Conservation (phyloP, 2,797 vertebrate genomes). For the Premnoplex brunnescens region DNA sequence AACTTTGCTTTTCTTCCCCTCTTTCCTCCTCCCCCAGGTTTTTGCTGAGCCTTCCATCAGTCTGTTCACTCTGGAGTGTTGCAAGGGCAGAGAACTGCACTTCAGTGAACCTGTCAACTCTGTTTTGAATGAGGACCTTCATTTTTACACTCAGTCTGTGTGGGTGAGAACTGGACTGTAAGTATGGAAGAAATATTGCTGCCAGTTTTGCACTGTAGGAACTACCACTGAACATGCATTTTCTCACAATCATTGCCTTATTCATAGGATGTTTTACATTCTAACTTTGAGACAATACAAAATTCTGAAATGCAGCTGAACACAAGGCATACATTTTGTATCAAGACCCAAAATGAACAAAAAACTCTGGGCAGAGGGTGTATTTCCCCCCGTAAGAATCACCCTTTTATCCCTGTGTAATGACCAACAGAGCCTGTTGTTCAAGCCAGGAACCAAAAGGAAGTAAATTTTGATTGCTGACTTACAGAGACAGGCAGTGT, state of each 20-base stretch:
- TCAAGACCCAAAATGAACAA: neutral
- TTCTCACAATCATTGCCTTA: neutral
- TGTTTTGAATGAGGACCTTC: conserved; percentile 75
- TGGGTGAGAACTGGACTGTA: conserved; percentile 84
- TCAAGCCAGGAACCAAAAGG: neutral
- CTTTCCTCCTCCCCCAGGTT: conserved; percentile 55
- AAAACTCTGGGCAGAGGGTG: neutral
- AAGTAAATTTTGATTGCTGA: neutral
- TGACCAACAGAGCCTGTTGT: neutral
- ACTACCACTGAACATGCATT: neutral
- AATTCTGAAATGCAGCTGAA: neutral
- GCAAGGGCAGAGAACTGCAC: conserved; percentile 81
- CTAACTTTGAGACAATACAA: neutral
- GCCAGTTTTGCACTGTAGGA: neutral
- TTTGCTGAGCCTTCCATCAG: conserved; percentile 85
- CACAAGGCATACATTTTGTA: neutral
- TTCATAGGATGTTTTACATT: neutral
- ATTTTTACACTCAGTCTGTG: conserved; percentile 83
- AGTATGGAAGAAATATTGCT: conserved; percentile 46
- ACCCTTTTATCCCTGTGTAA: neutral
- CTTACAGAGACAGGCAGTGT: neutral
- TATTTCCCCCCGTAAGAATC: neutral
- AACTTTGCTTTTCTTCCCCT: neutral
- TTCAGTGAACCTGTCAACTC: conserved; percentile 75
- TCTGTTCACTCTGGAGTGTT: conserved; percentile 82